phyloP scores from a whole-genome alignment of 2,797 vertebrate genomes.

The Gila robusta region DNA sequence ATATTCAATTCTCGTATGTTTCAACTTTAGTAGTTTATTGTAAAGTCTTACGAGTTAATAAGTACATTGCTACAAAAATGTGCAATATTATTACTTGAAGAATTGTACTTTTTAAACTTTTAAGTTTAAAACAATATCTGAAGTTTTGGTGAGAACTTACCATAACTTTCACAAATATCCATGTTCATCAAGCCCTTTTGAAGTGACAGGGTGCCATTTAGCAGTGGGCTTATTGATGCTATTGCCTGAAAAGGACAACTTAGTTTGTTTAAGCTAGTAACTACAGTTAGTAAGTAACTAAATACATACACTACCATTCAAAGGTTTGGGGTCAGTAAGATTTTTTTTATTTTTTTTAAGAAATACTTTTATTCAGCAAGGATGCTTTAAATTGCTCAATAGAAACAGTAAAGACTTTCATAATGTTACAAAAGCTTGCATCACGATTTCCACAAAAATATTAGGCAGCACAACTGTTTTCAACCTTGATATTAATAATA shows the following conservation, averaged over 20 bases:
- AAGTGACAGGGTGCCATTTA: conserved; percentile 84
- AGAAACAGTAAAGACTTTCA: background rate
- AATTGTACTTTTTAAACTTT: background rate
- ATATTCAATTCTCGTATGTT: too few relatives aligned
- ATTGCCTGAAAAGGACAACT: conserved; percentile 74
- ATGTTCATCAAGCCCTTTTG: conserved; percentile 82
- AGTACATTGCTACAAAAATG: conserved; percentile 1
- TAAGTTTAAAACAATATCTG: background rate
- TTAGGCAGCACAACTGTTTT: too few relatives aligned
- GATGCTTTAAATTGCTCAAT: background rate
- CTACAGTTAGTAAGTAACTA: conserved; percentile 49
- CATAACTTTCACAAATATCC: conserved; percentile 79
- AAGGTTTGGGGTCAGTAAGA: background rate
- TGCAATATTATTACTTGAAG: background rate
- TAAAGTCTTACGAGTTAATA: background rate
- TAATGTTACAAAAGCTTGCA: background rate
- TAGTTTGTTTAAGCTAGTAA: conserved; percentile 8
- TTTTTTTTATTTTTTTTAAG: background rate
- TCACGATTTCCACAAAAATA: background rate
- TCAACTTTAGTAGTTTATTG: background rate
- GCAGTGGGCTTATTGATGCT: conserved; percentile 83
- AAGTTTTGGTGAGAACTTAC: conserved; percentile 40
- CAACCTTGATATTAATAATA: background rate
- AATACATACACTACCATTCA: background rate
- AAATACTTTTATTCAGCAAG: background rate